Evolutionary conservation across 2,797 vertebrate genomes (phyloP).

Genomic region (Rousettus madagascariensis): DNA sequence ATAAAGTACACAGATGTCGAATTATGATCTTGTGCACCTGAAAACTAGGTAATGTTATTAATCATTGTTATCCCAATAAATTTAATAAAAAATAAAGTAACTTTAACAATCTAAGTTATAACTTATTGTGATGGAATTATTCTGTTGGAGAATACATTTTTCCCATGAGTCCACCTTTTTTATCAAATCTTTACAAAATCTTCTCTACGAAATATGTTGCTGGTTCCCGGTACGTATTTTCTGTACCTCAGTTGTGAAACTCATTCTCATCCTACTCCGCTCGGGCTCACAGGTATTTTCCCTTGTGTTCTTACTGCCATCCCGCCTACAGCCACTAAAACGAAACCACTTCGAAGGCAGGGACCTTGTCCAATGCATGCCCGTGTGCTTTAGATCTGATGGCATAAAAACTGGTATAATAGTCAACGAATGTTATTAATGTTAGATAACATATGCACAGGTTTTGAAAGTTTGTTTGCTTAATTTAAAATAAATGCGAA

Average conservation of each 20-base stretch:
- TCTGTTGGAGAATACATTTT: not conserved
- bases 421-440: not conserved
- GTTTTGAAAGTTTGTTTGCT: not conserved
- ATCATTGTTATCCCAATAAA: not conserved
- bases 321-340: not conserved
- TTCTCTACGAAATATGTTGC: not conserved
- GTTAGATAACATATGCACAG: not conserved
- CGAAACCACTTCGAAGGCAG: not conserved
- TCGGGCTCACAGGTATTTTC: not conserved
- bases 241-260: not conserved
- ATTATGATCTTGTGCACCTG: not conserved
- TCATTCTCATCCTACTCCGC: not conserved
- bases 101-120: not conserved
- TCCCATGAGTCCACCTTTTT: not conserved
- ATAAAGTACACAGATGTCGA: fast-evolving
- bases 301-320: not conserved
- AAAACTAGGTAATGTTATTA: not conserved
- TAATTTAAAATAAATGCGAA: not conserved
- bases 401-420: not conserved
- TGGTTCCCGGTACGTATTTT: too few relatives aligned
- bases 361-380: fast-evolving
- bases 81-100: not conserved
- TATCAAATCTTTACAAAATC: not conserved
- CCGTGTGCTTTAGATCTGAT: fast-evolving
- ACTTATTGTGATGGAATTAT: not conserved